phyloP scores from a whole-genome alignment of 2,888 invertebrate genomes.

The Drosophila merina region DNA sequence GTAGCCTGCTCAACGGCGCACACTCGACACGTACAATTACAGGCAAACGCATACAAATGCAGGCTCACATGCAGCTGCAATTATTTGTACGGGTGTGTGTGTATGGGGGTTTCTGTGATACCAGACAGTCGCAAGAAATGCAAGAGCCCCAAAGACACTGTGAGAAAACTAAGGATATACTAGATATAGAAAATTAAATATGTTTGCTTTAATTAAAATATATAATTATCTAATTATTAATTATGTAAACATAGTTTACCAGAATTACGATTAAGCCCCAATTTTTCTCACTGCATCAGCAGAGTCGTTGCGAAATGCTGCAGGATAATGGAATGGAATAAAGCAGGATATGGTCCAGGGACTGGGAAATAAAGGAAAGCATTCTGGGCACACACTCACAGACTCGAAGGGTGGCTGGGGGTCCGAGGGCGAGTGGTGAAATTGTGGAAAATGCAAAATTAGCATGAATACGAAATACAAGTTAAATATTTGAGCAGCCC shows the following conservation, averaged over 20 bases:
- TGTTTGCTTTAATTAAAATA: too few species aligned
- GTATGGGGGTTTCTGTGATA: slow-evolving; percentile 7
- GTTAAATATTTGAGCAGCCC: slow-evolving; percentile 77
- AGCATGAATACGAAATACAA: slow-evolving; percentile 79
- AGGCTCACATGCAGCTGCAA: slow-evolving; percentile 27
- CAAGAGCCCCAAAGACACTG: slow-evolving; percentile 22
- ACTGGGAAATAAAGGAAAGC: slow-evolving; percentile 7
- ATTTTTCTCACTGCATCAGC: slow-evolving; percentile 10
- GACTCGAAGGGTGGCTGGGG: background rate
- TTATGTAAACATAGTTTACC: background rate
- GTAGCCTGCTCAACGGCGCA: slow-evolving; percentile 69
- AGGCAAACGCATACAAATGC: slow-evolving; percentile 30
- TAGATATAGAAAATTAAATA: too few species aligned
- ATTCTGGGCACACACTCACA: slow-evolving; percentile 20
- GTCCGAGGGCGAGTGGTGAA: slow-evolving; percentile 48
- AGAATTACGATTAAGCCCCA: background rate
- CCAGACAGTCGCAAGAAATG: slow-evolving; percentile 37
- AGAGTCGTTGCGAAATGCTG: slow-evolving; percentile 33
- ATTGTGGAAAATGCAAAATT: slow-evolving; percentile 80
- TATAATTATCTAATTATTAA: background rate
- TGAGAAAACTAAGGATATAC: background rate
- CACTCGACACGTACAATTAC: slow-evolving; percentile 74
- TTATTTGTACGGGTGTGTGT: slow-evolving; percentile 45
- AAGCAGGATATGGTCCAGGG: slow-evolving; percentile 17
- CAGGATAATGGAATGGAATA: slow-evolving; percentile 48